Conservation (phyloP, 2,888 invertebrate genomes). For the Tetrapedia diversipes region DNA sequence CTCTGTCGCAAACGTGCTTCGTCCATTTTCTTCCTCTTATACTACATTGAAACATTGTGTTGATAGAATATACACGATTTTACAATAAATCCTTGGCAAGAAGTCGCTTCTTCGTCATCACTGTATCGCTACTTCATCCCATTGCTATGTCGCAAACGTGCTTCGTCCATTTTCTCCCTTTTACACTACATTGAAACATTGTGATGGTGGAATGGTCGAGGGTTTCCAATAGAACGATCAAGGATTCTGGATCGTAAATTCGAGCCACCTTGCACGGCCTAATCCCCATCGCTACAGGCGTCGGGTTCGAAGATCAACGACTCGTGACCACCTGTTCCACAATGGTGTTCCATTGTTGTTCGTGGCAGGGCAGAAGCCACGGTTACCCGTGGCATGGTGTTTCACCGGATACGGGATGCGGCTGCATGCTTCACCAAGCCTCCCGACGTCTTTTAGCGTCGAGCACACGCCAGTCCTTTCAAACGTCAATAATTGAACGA, state of each 20-base stretch:
- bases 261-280: background rate
- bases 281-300: constrained; percentile 5
- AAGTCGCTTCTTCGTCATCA: no score
- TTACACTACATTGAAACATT: background rate
- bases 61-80: no score
- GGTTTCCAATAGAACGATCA: background rate
- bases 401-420: constrained; percentile 64
- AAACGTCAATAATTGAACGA: background rate
- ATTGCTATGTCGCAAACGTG: background rate
- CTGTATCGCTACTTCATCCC: background rate
- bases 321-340: constrained; percentile 64
- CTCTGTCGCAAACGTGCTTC: no score
- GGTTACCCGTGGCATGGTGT: constrained; percentile 42
- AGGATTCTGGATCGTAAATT: constrained; percentile 7
- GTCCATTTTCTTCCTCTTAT: no score
- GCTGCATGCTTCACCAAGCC: constrained; percentile 65
- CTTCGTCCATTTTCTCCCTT: background rate
- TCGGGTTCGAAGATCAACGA: constrained; percentile 41
- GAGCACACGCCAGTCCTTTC: background rate
- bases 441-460: constrained; percentile 50
- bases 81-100: no score
- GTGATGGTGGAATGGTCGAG: background rate
- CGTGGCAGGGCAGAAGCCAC: constrained; percentile 32
- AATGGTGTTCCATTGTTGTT: constrained; percentile 57
- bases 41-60: no score